These are phyloP conservation scores for Turdus rufiventris DNA, from an alignment of 2,113 vertebrate species.

Conservation along the genomic window DNA sequence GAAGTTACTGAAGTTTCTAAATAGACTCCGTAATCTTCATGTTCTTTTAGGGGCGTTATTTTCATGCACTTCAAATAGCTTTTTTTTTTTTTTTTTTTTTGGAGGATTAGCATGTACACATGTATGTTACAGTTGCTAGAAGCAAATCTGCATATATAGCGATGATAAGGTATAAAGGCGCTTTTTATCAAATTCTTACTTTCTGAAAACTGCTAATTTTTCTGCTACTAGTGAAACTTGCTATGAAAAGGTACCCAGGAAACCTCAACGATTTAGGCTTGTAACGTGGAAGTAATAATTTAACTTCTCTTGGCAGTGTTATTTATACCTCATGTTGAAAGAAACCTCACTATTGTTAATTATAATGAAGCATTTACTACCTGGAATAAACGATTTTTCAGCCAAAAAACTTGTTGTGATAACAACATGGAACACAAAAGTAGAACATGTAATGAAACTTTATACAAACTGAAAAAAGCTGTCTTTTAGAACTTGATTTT, in stretches of 20 bases:
- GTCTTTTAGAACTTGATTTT: background rate
- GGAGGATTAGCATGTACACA: background rate
- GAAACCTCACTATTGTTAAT: background rate
- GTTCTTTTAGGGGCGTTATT: background rate
- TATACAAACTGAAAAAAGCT: background rate
- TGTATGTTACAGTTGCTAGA: background rate
- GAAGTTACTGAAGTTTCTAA: background rate
- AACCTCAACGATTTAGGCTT: background rate
- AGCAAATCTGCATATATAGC: background rate
- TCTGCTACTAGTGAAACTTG: background rate
- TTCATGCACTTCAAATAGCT: background rate
- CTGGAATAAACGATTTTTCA: background rate
- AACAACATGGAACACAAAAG: constrained; percentile 11
- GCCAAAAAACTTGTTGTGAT: background rate
- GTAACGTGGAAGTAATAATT: background rate
- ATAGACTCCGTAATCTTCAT: background rate
- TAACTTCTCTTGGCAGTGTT: background rate
- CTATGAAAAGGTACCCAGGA: background rate
- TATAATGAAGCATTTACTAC: background rate
- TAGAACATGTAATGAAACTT: background rate
- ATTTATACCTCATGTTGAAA: background rate
- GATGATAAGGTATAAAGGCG: background rate
- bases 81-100: background rate
- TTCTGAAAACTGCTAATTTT: constrained; percentile 1
- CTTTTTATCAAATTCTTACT: background rate